These are phyloP conservation scores for Diglossa brunneiventris DNA, from an alignment of 2,113 vertebrate genomes.

Conservation along the genomic window DNA sequence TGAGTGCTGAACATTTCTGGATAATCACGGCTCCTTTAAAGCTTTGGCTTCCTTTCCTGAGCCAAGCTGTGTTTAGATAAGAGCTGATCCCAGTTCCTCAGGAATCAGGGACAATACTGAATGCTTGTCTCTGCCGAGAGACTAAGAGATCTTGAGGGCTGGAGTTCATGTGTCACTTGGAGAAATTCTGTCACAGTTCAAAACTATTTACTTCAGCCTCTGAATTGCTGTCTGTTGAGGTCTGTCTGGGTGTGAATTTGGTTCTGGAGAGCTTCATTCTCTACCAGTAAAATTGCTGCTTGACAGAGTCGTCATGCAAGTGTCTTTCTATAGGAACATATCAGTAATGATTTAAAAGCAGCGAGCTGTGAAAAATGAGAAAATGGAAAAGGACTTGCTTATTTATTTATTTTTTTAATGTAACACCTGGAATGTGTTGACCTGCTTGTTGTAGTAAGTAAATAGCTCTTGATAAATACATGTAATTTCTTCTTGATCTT, in stretches of 20 bases:
- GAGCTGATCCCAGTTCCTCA: not conserved
- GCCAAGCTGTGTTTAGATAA: not conserved
- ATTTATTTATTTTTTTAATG: not conserved
- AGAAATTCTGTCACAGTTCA: not conserved
- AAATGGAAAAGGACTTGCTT: not conserved
- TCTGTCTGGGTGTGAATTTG: not conserved
- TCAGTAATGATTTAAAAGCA: not conserved
- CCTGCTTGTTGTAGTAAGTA: not conserved
- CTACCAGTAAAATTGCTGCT: not conserved
- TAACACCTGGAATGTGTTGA: not conserved
- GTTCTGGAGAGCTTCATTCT: not conserved
- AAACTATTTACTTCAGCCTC: not conserved
- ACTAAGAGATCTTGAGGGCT: not conserved
- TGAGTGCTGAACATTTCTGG: constrained; percentile 47
- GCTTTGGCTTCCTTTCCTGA: not conserved
- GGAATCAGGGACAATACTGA: not conserved
- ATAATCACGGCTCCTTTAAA: not conserved
- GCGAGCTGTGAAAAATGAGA: not conserved
- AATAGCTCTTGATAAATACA: not conserved
- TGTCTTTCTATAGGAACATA: not conserved
- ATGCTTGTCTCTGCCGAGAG: not conserved
- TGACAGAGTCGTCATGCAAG: not conserved
- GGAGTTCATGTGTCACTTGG: not conserved
- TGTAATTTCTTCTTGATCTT: not conserved
- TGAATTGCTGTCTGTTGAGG: not conserved